These are phyloP conservation scores for Conchocele bisecta DNA, from an alignment of 2,888 invertebrate species.

Conservation along the genomic window DNA sequence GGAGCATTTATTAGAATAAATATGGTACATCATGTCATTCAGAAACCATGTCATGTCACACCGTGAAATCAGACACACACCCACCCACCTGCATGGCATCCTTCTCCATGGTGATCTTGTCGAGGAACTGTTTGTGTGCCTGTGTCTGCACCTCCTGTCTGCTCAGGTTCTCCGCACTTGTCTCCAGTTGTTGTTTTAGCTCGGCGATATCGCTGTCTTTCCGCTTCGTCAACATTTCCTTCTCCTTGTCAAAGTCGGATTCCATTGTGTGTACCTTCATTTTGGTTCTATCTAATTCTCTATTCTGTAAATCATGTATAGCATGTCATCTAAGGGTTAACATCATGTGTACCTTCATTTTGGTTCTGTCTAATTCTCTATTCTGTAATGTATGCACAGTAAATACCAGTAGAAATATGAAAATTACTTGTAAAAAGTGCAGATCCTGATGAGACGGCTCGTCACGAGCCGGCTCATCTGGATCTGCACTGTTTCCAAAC, in stretches of 20 bases:
- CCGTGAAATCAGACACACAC: no score
- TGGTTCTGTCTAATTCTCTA: conserved; percentile 74
- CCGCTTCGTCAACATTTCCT: conserved; percentile 59
- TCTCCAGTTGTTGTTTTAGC: conserved; percentile 67
- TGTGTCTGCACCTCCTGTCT: conserved; percentile 73
- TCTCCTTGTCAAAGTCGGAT: conserved; percentile 72
- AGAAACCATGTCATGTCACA: no score
- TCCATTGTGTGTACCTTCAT: conserved; percentile 68
- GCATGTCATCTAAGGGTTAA: conserved; percentile 53
- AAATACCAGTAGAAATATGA: no score
- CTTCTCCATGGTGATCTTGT: conserved; percentile 71
- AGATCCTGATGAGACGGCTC: no score
- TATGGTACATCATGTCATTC: no score
- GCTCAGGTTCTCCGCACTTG: conserved; percentile 60
- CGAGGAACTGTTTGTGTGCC: conserved; percentile 74
- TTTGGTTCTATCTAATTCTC: conserved; percentile 74
- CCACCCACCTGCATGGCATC: conserved; percentile 76
- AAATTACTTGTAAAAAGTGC: no score
- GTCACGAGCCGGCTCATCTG: no score
- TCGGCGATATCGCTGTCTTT: conserved; percentile 74
- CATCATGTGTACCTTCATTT: conserved; percentile 68
- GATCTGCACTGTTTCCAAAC: no score
- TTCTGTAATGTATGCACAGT: conserved; percentile 67
- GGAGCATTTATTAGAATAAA: no score
- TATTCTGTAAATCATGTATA: conserved; percentile 70